Base-by-base conservation (phyloP, 2,113 vertebrate species). In the Okapia johnstoni region DNA sequence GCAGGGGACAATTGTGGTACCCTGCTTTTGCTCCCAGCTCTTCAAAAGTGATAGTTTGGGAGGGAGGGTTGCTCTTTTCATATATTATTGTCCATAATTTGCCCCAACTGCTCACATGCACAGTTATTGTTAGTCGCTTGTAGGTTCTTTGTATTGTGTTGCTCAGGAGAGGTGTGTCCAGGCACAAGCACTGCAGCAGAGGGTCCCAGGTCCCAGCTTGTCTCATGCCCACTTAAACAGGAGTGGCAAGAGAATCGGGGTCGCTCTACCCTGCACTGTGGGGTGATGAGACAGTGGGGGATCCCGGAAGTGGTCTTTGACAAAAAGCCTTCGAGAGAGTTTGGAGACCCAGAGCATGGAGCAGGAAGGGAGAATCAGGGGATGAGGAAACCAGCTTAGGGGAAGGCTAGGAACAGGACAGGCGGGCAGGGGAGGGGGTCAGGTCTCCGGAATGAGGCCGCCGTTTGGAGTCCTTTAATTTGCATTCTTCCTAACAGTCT, bases 201-300 rank as follows among this genome's bases (percentile, higher is more conserved):
- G 48, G 77, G 16, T 21, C 46, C 46, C 28, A 50, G 77, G 16
- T 33, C 48, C 30, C 77, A 52, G 48, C 30, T 30, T 33, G 30
- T 33, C 28, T 52, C 77, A 7, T 7, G 33, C 92, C 93, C 90
- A 96, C 94, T 95, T 93, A 93, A 90, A 87, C 97, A 98, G 97
- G 97, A 85, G 90, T 50, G 95, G 97, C 95, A 95, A 77, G 95
- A 94, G 96, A 97, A 86, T 94, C 77, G 90, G 96, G 97, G 88
- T 63, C 87, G 92, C 79, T 30, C 97, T n/a, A 93, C 57, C 97
- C 93, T 94, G 93, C 90, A 70, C 61, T 96, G 93, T 85, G 73
- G 91, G 95, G 84, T 77, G 96, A 97, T 96, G 93, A 94, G 98
- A 95, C 91, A 97, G 73, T 90, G 95, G 87, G 94, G 97, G 86